These are phyloP conservation scores for Masticophis lateralis DNA, from an alignment of 2,797 vertebrate genomes.

Conservation along the genomic window DNA sequence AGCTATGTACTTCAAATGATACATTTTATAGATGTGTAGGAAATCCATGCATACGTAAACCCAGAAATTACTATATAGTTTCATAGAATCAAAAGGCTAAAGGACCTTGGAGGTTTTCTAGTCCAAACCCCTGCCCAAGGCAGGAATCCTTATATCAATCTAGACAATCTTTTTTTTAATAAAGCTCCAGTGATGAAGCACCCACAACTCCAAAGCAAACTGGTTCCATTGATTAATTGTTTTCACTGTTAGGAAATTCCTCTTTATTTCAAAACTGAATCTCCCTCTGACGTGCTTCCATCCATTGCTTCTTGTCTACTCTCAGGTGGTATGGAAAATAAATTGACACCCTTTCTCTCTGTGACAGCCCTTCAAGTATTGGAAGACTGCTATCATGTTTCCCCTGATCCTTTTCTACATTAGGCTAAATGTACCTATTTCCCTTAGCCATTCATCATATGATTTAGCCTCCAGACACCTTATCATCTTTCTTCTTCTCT, in stretches of 20 bases:
- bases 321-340: not conserved
- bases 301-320: not conserved
- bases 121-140: not conserved
- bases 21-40: not conserved
- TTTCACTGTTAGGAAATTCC: not conserved
- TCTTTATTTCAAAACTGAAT: not conserved
- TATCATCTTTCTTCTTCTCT: not conserved
- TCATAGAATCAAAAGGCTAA: not conserved
- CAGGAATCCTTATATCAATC: not conserved
- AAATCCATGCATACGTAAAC: not conserved
- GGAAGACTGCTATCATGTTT: not conserved
- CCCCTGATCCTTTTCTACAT: not conserved
- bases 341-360: not conserved
- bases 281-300: not conserved
- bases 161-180: not conserved
- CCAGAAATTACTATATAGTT: not conserved
- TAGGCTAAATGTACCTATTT: not conserved
- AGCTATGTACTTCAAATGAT: slow-evolving; percentile 9
- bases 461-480: not conserved
- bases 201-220: not conserved
- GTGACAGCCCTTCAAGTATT: not conserved
- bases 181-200: not conserved
- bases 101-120: not conserved
- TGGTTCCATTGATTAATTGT: not conserved
- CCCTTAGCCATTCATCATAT: not conserved